Conservation (phyloP, 1,140 invertebrate species). For the Tetramorium alpestre region DNA sequence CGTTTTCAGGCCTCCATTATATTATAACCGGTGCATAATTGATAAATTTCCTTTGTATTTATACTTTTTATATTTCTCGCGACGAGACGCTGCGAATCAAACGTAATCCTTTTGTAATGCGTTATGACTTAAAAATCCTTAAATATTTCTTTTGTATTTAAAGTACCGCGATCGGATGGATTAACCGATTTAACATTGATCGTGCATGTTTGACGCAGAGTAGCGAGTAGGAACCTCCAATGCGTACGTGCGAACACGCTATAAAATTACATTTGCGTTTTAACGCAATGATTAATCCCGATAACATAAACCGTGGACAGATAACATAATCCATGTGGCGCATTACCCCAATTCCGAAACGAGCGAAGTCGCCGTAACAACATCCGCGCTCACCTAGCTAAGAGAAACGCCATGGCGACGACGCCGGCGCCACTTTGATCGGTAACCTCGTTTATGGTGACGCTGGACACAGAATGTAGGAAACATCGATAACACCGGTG, state of each 20-base stretch:
- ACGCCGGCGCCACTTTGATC: slow-evolving; percentile 81
- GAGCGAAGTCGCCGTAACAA: slow-evolving; percentile 9
- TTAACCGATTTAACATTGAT: not conserved
- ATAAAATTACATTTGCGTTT: not conserved
- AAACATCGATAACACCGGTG: slow-evolving; percentile 83
- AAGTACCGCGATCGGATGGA: not conserved
- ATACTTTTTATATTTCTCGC: not conserved
- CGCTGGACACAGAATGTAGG: slow-evolving; percentile 83
- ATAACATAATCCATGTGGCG: slow-evolving; percentile 26
- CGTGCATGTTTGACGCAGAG: not conserved
- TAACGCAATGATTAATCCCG: slow-evolving; percentile 8
- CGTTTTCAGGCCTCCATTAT: not conserved
- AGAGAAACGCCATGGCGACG: slow-evolving; percentile 57
- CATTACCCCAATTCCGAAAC: slow-evolving; percentile 37
- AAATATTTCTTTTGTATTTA: not conserved
- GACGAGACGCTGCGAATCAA: not conserved
- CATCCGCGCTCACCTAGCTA: slow-evolving; percentile 24
- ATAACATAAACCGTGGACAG: not conserved
- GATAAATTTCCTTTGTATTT: not conserved
- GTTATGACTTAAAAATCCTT: not conserved
- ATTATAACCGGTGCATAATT: not conserved
- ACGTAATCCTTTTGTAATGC: not conserved
- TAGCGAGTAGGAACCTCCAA: not conserved
- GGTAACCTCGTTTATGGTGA: slow-evolving; percentile 83
- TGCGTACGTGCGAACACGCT: not conserved